phyloP scores from a whole-genome alignment of 2,888 invertebrate genomes.

The Mystacides longicornis region DNA sequence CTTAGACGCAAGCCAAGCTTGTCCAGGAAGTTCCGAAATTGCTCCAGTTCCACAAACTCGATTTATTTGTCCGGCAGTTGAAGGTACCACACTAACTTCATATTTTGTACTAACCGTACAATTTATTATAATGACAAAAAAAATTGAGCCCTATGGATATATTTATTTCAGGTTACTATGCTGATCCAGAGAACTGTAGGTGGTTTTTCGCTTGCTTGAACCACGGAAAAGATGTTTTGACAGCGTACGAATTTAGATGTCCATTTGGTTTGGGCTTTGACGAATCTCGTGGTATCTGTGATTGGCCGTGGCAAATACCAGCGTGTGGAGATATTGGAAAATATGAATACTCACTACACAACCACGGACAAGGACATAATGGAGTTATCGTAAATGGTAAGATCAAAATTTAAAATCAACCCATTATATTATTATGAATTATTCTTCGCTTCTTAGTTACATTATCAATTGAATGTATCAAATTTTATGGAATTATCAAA shows the following conservation, averaged over 20 bases:
- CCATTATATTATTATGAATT: no score
- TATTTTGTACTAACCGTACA: neutral
- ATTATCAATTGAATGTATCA: no score
- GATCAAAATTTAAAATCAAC: no score
- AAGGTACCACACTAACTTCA: slow-evolving; percentile 39
- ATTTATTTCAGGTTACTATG: slow-evolving; percentile 57
- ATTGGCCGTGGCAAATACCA: slow-evolving; percentile 74
- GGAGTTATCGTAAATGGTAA: slow-evolving; percentile 40
- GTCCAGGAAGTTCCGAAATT: slow-evolving; percentile 71
- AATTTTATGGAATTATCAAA: no score
- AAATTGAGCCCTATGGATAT: neutral
- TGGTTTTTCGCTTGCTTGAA: slow-evolving; percentile 80
- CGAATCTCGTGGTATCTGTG: slow-evolving; percentile 59
- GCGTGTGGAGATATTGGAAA: slow-evolving; percentile 51
- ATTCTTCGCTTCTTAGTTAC: no score
- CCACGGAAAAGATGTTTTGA: slow-evolving; percentile 54
- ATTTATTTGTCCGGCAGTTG: slow-evolving; percentile 59
- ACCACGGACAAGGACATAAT: slow-evolving; percentile 42
- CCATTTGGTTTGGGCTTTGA: slow-evolving; percentile 75
- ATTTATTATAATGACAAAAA: neutral
- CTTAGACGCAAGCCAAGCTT: slow-evolving; percentile 61
- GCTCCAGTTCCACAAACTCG: slow-evolving; percentile 62
- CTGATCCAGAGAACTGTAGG: slow-evolving; percentile 73
- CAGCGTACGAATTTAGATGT: slow-evolving; percentile 74
- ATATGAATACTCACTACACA: slow-evolving; percentile 41